Percentiles rank a stretch among this genome's conserved stretches.
phyloP scores from a whole-genome alignment of 2,797 vertebrate species.

The Helicolenus hilgendorfi region DNA sequence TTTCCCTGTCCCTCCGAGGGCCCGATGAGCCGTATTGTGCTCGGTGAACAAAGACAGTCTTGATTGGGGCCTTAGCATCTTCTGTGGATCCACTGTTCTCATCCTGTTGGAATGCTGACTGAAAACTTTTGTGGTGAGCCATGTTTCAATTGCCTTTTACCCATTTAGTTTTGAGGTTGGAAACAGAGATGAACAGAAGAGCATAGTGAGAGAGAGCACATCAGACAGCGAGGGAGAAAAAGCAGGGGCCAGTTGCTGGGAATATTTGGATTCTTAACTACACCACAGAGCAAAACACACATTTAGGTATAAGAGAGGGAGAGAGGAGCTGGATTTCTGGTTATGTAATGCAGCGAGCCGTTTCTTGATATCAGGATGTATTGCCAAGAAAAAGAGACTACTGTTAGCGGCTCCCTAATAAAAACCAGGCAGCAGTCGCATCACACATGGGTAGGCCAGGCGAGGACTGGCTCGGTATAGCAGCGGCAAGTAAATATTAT shows the following conservation, averaged over 20 bases:
- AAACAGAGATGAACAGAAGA: conserved; percentile 66
- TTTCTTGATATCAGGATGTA: conserved; percentile 65
- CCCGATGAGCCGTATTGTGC: conserved; percentile 49
- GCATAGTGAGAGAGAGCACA: conserved; percentile 25
- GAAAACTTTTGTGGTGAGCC: conserved; percentile 72
- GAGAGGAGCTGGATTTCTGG: conserved; percentile 37
- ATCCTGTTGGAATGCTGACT: conserved; percentile 83
- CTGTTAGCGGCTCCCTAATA: conserved; percentile 74
- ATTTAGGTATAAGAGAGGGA: conserved; percentile 54
- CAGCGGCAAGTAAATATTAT: conserved; percentile 68
- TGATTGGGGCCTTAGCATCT: conserved; percentile 78
- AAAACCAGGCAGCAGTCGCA: conserved; percentile 59
- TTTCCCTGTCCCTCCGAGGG: conserved; percentile 14
- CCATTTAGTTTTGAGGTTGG: conserved; percentile 81
- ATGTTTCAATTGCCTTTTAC: conserved; percentile 69
- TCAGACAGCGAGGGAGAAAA: conserved; percentile 30
- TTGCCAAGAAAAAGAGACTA: conserved; percentile 86
- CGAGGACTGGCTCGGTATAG: conserved; percentile 24
- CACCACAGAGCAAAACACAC: conserved; percentile 76
- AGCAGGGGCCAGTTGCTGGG: conserved; percentile 61
- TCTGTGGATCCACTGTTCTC: conserved; percentile 72
- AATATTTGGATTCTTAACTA: conserved; percentile 61
- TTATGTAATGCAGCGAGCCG: conserved; percentile 70
- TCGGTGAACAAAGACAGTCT: conserved; percentile 75
- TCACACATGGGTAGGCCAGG: conserved; percentile 42